These are phyloP conservation scores for Pseudolycoriella hygida DNA, from an alignment of 2,888 invertebrate genomes.

Conservation along the genomic window DNA sequence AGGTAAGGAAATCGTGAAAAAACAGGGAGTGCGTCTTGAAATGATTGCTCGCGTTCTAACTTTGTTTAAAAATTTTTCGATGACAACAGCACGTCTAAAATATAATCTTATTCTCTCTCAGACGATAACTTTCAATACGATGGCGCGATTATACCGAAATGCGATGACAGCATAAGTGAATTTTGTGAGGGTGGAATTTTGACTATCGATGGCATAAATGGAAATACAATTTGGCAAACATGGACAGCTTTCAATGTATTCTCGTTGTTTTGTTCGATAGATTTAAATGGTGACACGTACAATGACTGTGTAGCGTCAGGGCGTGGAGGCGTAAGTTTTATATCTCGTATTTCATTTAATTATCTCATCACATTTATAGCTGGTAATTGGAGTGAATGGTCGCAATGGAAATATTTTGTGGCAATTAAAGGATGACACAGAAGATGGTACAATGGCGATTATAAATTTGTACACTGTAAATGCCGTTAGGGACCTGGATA, in stretches of 20 bases:
- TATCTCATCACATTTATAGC: conserved; percentile 22
- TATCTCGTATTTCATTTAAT: background rate
- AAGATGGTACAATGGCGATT: conserved; percentile 28
- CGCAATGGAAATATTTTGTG: conserved; percentile 48
- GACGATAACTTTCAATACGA: conserved; percentile 31
- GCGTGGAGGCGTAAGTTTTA: conserved; percentile 44
- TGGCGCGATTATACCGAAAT: conserved; percentile 32
- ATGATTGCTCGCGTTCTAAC: too few relatives aligned
- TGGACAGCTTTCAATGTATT: conserved; percentile 57
- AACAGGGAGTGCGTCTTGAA: too few relatives aligned
- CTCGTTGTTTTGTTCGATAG: conserved; percentile 50
- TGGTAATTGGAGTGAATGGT: conserved; percentile 45
- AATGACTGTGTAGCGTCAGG: conserved; percentile 59
- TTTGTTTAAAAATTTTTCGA: too few relatives aligned
- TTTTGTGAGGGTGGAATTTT: conserved; percentile 55
- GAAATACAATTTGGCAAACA: conserved; percentile 53
- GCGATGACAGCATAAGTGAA: conserved; percentile 30
- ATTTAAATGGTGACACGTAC: conserved; percentile 48
- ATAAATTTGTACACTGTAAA: conserved; percentile 52
- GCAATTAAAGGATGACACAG: conserved; percentile 32
- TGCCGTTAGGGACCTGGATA: conserved; percentile 48
- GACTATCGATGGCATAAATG: conserved; percentile 54
- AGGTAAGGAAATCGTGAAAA: too few relatives aligned
- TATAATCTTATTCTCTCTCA: conserved; percentile 5
- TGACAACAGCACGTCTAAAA: too few relatives aligned